Evolutionary conservation across 2,888 invertebrate species (phyloP), one percentile per base, ranked within the genome.

Genomic region (Drosophila helvetica): DNA sequence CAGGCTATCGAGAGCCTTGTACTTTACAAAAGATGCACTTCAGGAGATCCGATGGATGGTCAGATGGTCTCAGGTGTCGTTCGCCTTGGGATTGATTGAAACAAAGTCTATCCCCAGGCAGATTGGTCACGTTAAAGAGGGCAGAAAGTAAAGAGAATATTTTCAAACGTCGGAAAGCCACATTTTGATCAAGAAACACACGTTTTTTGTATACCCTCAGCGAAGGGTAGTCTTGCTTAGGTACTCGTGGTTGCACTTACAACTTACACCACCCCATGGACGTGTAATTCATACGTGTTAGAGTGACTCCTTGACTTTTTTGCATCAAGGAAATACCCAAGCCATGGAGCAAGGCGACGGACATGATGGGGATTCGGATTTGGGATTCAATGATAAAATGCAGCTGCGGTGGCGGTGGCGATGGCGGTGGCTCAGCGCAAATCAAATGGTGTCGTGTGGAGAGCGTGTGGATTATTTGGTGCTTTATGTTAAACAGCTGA

Each of bases 381-480:
- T 19, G 42, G 6, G 22, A 22, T 53, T 53, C 53, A 53, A 53
- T 55, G 55, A 25, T 18, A 53, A 55, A 55, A 27, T 38, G 7
- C 38, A 38, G 38, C 38, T 38, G 38, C 38, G 38, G 38, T 38
- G 38, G 38, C 38, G 38, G 38, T 38, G n/a, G 38, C 38, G 38
- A n/a, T 38, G 38, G 38, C 38, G 38, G 38, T 38, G n/a, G 38
- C 38, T 38, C 38, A 38, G 38, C 38, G 45, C 51, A 52, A 60
- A 52, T 60, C 27, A 52, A 60, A 52, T 60, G 59, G 52, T n/a
- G 18, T 60, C 52, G 30, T 45, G 33, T 48, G 22, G 18, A 43
- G 19, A 43, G 59, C 25, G 27, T 45, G 59, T 52, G 59, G 59
- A 60, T 52, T 60, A 52, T 60, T 30, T 52, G 43, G 45, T 45